Evolutionary conservation across 2,888 invertebrate genomes (phyloP), one percentile per base, ranked within the genome.

Genomic region (Callyntrura sp.): DNA sequence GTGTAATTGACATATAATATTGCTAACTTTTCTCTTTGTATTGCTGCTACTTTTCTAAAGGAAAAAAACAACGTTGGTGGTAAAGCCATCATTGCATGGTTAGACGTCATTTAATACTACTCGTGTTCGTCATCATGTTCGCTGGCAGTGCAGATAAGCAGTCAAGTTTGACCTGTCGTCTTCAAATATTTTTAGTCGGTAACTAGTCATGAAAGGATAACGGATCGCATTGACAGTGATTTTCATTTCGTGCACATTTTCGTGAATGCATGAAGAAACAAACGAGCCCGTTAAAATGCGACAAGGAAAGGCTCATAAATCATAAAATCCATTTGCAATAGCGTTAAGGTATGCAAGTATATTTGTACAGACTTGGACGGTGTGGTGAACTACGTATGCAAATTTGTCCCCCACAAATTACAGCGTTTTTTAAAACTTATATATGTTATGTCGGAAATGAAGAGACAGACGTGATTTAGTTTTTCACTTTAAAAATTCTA

Each of bases 41-140:
- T 28, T 65, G 62, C 28, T 43, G 45, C 23, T 25, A 55, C 14
- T 12, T 51, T 60, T 60, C 45, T 25, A 17, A 76, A 81, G 45
- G 20, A 20, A 17, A 20, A 62, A 4, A 20, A 25, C 45, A 35
- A 35, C 35, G 35, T 35, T 35, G 35, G 35, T 35, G 62, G 62
- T 81, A 25, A 70, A 70, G 57, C 70, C 57, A 68, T 84, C 60
- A 60, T 73, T 85, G 73, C 73, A 57, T 85, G 85, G 85, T 60
- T 73, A 73, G 85, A 57, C 73, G 85, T 85, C 85, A 85, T 73
- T 73, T 73, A 84, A 85, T 73, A 73, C 73, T 73, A 73, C 57
- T 57, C 35, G 55, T 14, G 51, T 25, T 78, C 17, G 12, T 78
- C 14, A 35, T 78, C 14, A 35, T 78, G 28, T 78, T 55, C 2